Evolutionary conservation across 2,113 vertebrate species (phyloP), one percentile per base, ranked within the genome.

Genomic region (Alces alces): DNA sequence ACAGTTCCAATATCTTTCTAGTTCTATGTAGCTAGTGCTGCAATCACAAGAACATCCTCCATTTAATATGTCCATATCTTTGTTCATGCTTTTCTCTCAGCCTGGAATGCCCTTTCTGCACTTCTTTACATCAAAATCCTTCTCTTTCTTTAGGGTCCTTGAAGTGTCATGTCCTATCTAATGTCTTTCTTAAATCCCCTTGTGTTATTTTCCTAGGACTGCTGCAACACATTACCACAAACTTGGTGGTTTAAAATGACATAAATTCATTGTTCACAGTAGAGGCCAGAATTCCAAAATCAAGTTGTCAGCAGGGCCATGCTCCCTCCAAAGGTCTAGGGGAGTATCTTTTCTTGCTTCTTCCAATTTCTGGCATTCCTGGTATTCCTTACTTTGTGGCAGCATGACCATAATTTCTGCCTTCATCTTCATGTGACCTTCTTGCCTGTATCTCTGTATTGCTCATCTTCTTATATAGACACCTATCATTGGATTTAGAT

Each of bases 81-180:
- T 66, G 13, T 2, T 82, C 30, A 66, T 43, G 39, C 57, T 91
- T 17, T 93, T 91, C 13, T 39, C 47, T 87, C 33, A 47, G 6
- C 28, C 39, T 91, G 30, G 21, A 94, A 64, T 54, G 57, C 43
- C 21, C 28, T 66, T 85, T 95, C n/a, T 96, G 16, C 21, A n/a
- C 16, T 45, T 93, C 33, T 17, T 8, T 36, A 85, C 30, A 85
- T 80, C 6, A 92, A 92, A 93, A 96, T 89, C 8, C 2, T 96
- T 86, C 78, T 93, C 76, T 93, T 93, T 23, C 21, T 96, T 95
- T 96, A 79, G 96, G 91, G n/a, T 92, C 50, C 58, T 52, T 83
- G 13, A 96, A 97, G 85, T 92, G 33, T 50, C 16, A 50, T 52
- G 76, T 70, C 15, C 19, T 61, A 70, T 89, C 30, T 61, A 79